Evolutionary conservation across 2,797 vertebrate species (phyloP).

Genomic region (Lutjanus campechanus): DNA sequence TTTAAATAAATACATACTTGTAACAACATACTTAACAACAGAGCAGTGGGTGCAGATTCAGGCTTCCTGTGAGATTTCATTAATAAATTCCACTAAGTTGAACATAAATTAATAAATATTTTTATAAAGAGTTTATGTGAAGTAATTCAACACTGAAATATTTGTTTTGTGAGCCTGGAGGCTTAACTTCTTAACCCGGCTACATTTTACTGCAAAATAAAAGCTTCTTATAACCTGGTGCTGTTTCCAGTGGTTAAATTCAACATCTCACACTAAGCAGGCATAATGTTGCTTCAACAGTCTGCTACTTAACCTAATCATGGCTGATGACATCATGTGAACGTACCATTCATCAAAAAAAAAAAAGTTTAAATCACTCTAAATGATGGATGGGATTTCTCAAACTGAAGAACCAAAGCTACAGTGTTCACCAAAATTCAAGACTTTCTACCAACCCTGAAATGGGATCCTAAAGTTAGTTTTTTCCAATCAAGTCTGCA

Average conservation of each 20-base stretch:
- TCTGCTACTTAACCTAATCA: slow-evolving; percentile 36
- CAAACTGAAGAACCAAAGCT: neutral
- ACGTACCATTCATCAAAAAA: slow-evolving; percentile 9
- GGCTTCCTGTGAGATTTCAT: neutral
- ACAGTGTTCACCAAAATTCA: neutral
- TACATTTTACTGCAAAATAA: slow-evolving; percentile 24
- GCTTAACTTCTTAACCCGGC: slow-evolving; percentile 27
- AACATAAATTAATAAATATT: too few relatives aligned
- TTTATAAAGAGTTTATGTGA: neutral
- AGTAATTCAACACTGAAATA: slow-evolving; percentile 4
- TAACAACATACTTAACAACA: neutral
- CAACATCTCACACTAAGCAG: neutral
- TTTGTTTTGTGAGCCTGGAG: slow-evolving; percentile 33
- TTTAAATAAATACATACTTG: neutral
- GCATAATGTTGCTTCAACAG: slow-evolving; percentile 16
- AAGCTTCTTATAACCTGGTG: slow-evolving; percentile 42
- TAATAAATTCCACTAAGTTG: neutral
- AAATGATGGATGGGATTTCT: slow-evolving; percentile 7
- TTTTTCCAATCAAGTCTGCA: too few relatives aligned
- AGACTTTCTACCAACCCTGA: too few relatives aligned
- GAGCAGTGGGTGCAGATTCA: neutral
- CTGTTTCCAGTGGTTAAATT: slow-evolving; percentile 23
- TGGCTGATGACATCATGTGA: slow-evolving; percentile 16
- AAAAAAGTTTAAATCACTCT: neutral
- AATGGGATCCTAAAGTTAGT: too few relatives aligned